phyloP scores from a whole-genome alignment of 2,888 invertebrate genomes.

The Macropis europaea region DNA sequence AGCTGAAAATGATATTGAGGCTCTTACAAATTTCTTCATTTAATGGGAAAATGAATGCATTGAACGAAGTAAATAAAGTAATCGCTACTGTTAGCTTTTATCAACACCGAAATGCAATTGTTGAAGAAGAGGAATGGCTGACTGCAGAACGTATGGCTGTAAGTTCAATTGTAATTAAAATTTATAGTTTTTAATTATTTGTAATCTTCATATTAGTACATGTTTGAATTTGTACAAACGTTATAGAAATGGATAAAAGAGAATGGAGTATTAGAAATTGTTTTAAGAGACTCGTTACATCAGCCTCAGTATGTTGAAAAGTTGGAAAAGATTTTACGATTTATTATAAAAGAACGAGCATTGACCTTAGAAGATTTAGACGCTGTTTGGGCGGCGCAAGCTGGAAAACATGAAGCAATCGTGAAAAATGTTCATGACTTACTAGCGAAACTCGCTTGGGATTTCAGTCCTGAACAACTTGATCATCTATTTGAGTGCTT shows the following conservation, averaged over 20 bases:
- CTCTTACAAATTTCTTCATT: conserved; percentile 97
- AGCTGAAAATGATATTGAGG: conserved; percentile 96
- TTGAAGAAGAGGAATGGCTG: conserved; percentile 94
- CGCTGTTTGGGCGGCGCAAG: conserved; percentile 98
- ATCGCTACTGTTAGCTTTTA: conserved; percentile 95
- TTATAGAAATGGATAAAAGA: conserved; percentile 95
- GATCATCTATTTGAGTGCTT: conserved; percentile 99
- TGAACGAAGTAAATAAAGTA: conserved; percentile 99
- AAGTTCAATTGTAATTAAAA: conserved; percentile 75
- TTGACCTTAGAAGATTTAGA: conserved; percentile 95
- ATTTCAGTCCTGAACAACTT: conserved; percentile 97
- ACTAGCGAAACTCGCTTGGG: conserved; percentile 98
- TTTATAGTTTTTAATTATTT: conserved; percentile 1
- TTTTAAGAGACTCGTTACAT: conserved; percentile 96
- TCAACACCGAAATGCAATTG: conserved; percentile 87
- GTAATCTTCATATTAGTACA: background rate
- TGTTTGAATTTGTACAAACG: conserved; percentile 8
- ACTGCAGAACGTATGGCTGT: conserved; percentile 97
- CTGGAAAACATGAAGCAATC: conserved; percentile 98
- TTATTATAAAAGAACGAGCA: conserved; percentile 96
- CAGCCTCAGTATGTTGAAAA: conserved; percentile 99
- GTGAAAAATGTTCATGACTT: conserved; percentile 98
- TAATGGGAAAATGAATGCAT: conserved; percentile 99
- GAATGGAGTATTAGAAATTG: conserved; percentile 96
- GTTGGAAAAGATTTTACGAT: conserved; percentile 97